Evolutionary conservation across 2,113 vertebrate species (phyloP).

Genomic region (Apteryx owenii): DNA sequence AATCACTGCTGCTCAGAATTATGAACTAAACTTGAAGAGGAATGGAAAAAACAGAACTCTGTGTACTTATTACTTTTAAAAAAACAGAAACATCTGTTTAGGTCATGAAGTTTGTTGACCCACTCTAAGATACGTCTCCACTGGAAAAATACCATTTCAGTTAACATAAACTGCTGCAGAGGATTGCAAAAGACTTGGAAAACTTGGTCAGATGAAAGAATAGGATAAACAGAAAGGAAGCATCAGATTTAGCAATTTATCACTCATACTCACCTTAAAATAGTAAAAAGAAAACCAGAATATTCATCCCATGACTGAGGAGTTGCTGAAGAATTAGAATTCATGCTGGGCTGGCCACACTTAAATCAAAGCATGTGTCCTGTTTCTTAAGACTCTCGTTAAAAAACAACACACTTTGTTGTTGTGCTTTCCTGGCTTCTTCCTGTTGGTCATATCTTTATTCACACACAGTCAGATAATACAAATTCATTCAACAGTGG

Average conservation of each 20-base stretch:
- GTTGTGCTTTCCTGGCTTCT: background rate
- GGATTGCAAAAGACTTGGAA: background rate
- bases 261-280: background rate
- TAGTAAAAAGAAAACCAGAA: background rate
- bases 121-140: background rate
- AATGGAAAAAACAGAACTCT: slow-evolving; percentile 17
- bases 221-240: background rate
- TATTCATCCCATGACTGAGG: background rate
- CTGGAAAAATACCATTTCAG: background rate
- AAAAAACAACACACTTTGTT: background rate
- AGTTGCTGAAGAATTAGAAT: background rate
- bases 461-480: slow-evolving; percentile 8
- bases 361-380: background rate
- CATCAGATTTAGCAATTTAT: background rate
- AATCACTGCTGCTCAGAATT: background rate
- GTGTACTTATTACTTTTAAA: slow-evolving; percentile 3
- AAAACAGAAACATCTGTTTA: slow-evolving; percentile 47
- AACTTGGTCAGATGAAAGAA: background rate
- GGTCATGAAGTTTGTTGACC: slow-evolving; percentile 38
- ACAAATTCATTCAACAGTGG: slow-evolving; percentile 34
- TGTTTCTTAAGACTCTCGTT: background rate
- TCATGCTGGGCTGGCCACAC: background rate
- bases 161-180: background rate
- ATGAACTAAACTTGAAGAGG: background rate
- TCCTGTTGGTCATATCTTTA: slow-evolving; percentile 2